These are phyloP conservation scores for Chironomus tepperi DNA, from an alignment of 1,140 invertebrate species.

Conservation along the genomic window DNA sequence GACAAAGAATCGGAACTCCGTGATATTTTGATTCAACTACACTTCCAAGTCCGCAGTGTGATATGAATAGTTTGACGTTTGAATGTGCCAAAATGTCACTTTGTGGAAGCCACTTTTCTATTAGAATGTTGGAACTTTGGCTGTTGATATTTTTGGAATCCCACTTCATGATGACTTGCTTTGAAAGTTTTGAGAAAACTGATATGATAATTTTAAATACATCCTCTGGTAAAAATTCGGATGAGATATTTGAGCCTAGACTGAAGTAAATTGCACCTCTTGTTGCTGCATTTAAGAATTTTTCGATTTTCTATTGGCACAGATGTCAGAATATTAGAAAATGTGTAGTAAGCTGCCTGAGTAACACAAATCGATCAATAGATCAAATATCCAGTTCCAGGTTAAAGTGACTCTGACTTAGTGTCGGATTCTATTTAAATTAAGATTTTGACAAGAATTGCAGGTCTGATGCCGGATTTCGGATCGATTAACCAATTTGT, in stretches of 20 bases:
- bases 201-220: constrained; percentile 24
- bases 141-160: constrained; percentile 31
- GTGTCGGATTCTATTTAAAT: too few relatives aligned
- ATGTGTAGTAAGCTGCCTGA: too few relatives aligned
- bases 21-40: constrained; percentile 42
- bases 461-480: too few relatives aligned
- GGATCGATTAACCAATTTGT: too few relatives aligned
- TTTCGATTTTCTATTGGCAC: constrained; percentile 35
- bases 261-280: constrained; percentile 37
- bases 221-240: constrained; percentile 8
- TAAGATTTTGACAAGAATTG: too few relatives aligned
- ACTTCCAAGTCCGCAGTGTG: constrained; percentile 45
- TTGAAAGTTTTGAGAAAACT: constrained; percentile 36
- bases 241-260: constrained; percentile 33
- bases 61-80: constrained; percentile 42
- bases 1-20: constrained; percentile 43
- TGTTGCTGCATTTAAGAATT: constrained; percentile 30
- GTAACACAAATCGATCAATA: too few relatives aligned
- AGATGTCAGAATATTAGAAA: too few relatives aligned
- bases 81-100: constrained; percentile 43
- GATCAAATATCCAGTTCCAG: too few relatives aligned
- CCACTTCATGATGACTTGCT: constrained; percentile 44
- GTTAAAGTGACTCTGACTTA: too few relatives aligned
- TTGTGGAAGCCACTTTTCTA: constrained; percentile 50
- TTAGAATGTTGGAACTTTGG: constrained; percentile 42